These are phyloP conservation scores for Metaphire vulgaris DNA, from an alignment of 1,140 invertebrate species.

Conservation along the genomic window DNA sequence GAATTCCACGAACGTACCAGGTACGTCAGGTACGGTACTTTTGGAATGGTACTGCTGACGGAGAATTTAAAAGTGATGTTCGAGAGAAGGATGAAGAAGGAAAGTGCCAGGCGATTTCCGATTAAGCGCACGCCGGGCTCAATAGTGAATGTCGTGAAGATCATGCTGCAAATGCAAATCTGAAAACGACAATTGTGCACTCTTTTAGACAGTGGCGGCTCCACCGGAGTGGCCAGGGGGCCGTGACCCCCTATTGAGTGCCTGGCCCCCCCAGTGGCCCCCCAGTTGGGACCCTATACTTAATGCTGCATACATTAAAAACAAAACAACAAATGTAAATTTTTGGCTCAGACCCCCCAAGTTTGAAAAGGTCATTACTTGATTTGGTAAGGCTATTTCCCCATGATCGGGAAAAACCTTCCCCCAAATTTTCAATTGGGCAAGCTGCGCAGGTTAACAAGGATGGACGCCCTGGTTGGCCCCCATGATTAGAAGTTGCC, in stretches of 20 bases:
- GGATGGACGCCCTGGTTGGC: no score
- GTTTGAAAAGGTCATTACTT: not conserved
- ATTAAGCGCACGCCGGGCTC: not conserved
- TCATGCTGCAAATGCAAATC: not conserved
- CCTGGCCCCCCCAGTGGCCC: no score
- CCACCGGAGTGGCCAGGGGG: no score
- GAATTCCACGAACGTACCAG: not conserved
- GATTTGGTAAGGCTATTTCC: no score
- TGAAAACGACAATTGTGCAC: not conserved
- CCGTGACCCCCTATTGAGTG: no score
- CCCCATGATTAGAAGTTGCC: no score
- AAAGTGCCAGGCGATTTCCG: not conserved
- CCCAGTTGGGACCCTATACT: not conserved
- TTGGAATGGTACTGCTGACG: not conserved
- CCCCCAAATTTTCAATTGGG: no score
- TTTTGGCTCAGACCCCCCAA: not conserved
- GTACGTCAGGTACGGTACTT: not conserved
- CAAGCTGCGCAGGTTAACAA: no score
- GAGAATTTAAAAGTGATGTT: not conserved
- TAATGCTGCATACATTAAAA: not conserved
- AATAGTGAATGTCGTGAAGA: not conserved
- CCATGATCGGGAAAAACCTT: no score
- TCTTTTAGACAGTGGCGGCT: no score
- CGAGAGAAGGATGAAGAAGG: not conserved
- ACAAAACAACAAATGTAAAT: not conserved